phyloP scores from a whole-genome alignment of 2,113 vertebrate species.

The Thomomys bottae region DNA sequence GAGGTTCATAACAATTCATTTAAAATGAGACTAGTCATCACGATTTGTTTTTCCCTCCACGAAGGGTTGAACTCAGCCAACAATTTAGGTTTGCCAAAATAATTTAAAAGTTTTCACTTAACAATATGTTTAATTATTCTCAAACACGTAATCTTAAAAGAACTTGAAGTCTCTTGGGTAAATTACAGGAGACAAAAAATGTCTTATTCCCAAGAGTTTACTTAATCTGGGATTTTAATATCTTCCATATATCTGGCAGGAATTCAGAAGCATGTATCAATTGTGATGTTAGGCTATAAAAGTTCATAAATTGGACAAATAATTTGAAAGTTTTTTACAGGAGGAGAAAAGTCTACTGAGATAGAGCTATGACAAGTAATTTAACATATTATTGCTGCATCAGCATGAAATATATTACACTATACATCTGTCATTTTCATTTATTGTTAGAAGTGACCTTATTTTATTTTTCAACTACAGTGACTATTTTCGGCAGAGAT shows the following conservation, averaged over 20 bases:
- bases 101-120: conserved; percentile 33
- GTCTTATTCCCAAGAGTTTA: conserved; percentile 46
- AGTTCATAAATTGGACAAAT: conserved; percentile 18
- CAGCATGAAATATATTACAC: conserved; percentile 25
- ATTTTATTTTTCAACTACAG: conserved; percentile 52
- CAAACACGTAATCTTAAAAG: conserved; percentile 35
- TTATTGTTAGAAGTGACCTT: conserved; percentile 37
- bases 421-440: conserved; percentile 56
- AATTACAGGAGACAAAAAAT: not conserved
- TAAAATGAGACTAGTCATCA: not conserved
- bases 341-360: not conserved
- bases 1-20: not conserved
- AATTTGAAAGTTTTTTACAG: conserved; percentile 56
- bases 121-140: not conserved
- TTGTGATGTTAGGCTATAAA: conserved; percentile 39
- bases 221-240: not conserved
- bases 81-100: conserved; percentile 1
- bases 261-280: conserved; percentile 43
- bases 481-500: conserved; percentile 41
- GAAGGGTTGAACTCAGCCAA: not conserved
- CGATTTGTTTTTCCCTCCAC: not conserved
- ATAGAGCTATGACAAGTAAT: conserved; percentile 35
- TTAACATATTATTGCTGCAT: conserved; percentile 36
- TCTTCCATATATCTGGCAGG: conserved; percentile 5
- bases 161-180: conserved; percentile 23